Conservation (phyloP, 2,888 invertebrate genomes). For the Malthinus flaveolus region DNA sequence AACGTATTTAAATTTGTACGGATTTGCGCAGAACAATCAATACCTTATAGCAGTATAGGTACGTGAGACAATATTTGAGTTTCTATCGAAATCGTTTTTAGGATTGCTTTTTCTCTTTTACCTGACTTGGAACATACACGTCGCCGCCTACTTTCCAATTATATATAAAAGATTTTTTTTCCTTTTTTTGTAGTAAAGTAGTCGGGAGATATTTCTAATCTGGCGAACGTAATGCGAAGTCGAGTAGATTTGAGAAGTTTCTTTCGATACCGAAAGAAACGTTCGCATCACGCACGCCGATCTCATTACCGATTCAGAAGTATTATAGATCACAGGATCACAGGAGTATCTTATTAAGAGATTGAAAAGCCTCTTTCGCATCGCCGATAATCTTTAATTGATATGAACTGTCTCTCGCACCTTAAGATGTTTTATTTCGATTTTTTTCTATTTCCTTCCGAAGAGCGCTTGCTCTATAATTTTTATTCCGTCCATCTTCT, state of each 20-base stretch:
- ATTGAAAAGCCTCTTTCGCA: conserved; percentile 15
- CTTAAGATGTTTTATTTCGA: no score
- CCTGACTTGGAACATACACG: conserved; percentile 11
- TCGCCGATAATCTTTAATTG: no score
- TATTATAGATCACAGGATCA: conserved; percentile 36
- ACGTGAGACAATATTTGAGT: conserved; percentile 34
- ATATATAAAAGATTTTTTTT: conserved; percentile 14
- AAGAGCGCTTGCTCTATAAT: no score
- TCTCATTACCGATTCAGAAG: conserved; percentile 37
- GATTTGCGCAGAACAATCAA: conserved; percentile 29
- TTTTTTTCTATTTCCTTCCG: no score
- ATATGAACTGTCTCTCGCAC: no score
- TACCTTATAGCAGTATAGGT: conserved; percentile 20
- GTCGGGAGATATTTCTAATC: conserved; percentile 18
- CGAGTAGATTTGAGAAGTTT: conserved; percentile 8
- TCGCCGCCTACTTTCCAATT: conserved; percentile 15
- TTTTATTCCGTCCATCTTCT: not conserved
- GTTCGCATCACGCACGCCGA: conserved; percentile 33
- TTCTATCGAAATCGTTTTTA: conserved; percentile 19
- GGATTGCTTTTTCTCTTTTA: conserved; percentile 16
- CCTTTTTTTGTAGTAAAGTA: no score
- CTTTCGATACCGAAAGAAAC: conserved; percentile 7
- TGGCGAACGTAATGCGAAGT: conserved; percentile 13
- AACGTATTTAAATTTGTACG: conserved; percentile 23
- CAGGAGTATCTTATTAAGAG: conserved; percentile 20